Conservation (phyloP, 2,797 vertebrate genomes). For the Clamator glandarius region DNA sequence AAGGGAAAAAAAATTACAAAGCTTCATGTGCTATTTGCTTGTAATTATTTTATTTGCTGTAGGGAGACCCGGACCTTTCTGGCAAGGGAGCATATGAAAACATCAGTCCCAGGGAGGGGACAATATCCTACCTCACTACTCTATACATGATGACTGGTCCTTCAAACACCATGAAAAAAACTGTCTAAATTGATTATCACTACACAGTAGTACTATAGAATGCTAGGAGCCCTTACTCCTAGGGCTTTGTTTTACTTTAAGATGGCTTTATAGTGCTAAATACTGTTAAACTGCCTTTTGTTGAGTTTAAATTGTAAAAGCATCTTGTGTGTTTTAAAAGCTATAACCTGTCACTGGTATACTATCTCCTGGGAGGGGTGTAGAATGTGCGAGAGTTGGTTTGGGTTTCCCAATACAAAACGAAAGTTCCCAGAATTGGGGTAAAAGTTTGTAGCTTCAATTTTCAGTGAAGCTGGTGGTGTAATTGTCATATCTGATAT, state of each 20-base stretch:
- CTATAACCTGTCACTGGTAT: conserved; percentile 73
- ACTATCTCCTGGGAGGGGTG: conserved; percentile 69
- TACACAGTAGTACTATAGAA: not conserved
- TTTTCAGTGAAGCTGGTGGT: conserved; percentile 57
- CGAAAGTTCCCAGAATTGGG: not conserved
- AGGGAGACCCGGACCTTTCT: conserved; percentile 77
- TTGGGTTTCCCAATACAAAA: not conserved
- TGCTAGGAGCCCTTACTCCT: conserved; percentile 34
- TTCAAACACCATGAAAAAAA: conserved; percentile 76
- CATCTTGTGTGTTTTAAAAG: conserved; percentile 56
- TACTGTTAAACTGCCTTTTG: conserved; percentile 72
- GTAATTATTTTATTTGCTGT: conserved; percentile 62
- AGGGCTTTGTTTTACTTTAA: conserved; percentile 47
- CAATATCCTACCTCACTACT: conserved; percentile 89
- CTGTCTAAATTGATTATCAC: conserved; percentile 8
- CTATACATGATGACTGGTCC: conserved; percentile 81
- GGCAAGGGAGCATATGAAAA: conserved; percentile 88
- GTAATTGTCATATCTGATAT: conserved; percentile 45
- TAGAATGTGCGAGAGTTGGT: not conserved
- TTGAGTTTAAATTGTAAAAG: conserved; percentile 62
- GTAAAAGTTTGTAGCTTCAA: conserved; percentile 50
- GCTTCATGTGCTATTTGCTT: conserved; percentile 30
- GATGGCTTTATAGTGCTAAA: conserved; percentile 63
- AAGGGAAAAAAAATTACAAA: not conserved
- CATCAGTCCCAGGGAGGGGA: conserved; percentile 82